Conservation (phyloP, 2,888 invertebrate species). For the Polydrusus pterygomalis region DNA sequence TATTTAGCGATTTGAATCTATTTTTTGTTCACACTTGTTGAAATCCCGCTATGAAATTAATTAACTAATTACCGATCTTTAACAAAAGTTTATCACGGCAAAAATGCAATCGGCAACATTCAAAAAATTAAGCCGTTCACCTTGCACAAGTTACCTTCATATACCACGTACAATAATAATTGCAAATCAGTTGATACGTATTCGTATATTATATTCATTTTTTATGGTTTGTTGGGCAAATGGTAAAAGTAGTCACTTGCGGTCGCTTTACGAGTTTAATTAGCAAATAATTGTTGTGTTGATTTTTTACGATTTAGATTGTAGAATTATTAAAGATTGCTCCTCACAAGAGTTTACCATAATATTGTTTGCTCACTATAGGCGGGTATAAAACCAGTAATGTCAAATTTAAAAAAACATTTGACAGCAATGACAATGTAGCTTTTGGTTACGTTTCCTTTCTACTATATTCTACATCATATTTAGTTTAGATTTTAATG, state of each 20-base stretch:
- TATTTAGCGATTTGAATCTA: too few species aligned
- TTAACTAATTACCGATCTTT: neutral
- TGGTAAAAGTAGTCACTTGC: slow-evolving; percentile 43
- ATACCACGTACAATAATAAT: slow-evolving; percentile 38
- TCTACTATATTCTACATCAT: slow-evolving; percentile 11
- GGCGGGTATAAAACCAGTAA: neutral
- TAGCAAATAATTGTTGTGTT: slow-evolving; percentile 11
- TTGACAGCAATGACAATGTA: slow-evolving; percentile 15
- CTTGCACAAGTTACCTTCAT: slow-evolving; percentile 45
- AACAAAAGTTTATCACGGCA: slow-evolving; percentile 6
- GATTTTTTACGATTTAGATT: neutral
- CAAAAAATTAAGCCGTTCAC: slow-evolving; percentile 31
- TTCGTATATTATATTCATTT: slow-evolving; percentile 24
- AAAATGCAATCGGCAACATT: slow-evolving; percentile 5
- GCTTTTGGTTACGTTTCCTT: slow-evolving; percentile 16
- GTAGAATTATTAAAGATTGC: neutral
- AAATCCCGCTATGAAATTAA: too few species aligned
- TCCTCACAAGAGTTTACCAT: too few species aligned
- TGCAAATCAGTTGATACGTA: slow-evolving; percentile 42
- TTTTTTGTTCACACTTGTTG: too few species aligned
- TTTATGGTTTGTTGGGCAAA: slow-evolving; percentile 43
- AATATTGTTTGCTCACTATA: neutral
- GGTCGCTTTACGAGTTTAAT: slow-evolving; percentile 10
- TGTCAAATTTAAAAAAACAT: neutral
- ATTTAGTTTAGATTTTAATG: slow-evolving; percentile 9